These are phyloP conservation scores for Typhlichthys subterraneus DNA, from an alignment of 2,797 vertebrate species.

Conservation along the genomic window DNA sequence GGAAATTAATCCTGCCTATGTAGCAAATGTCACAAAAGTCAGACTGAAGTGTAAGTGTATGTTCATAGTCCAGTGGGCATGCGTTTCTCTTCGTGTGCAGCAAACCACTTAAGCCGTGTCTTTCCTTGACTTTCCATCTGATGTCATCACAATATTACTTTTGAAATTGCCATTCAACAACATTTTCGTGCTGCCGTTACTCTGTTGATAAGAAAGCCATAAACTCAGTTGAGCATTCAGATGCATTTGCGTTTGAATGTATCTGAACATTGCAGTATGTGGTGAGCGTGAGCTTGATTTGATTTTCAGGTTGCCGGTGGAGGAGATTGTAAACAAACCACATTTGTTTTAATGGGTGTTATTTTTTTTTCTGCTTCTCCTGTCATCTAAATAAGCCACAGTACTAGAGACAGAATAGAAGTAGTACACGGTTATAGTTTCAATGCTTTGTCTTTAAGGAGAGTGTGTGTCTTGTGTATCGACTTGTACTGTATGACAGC, in stretches of 20 bases:
- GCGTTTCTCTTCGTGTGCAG: slow-evolving; percentile 1
- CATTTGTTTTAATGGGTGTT: background rate
- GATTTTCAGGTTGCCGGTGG: background rate
- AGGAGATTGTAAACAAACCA: background rate
- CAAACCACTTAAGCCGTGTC: slow-evolving; percentile 16
- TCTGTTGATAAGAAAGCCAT: slow-evolving; percentile 27
- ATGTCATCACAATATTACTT: slow-evolving; percentile 45
- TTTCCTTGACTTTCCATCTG: slow-evolving; percentile 25
- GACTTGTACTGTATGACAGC: slow-evolving; percentile 4
- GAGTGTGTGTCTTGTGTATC: slow-evolving; percentile 11
- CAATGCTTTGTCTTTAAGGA: too few relatives aligned
- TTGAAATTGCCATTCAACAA: slow-evolving; percentile 24
- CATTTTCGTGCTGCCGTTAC: slow-evolving; percentile 38
- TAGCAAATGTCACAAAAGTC: slow-evolving; percentile 1
- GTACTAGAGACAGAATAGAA: background rate
- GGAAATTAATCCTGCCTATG: slow-evolving; percentile 12
- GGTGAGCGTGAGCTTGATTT: background rate
- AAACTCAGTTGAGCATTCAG: background rate
- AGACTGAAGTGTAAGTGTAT: too few relatives aligned
- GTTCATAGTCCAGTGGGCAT: too few relatives aligned
- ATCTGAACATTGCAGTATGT: background rate
- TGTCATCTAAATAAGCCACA: background rate
- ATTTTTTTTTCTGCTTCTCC: background rate
- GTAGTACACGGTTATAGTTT: too few relatives aligned
- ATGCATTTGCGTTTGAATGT: slow-evolving; percentile 1